Percentiles rank a stretch among this genome's conserved stretches.
Evolutionary conservation across 2,113 vertebrate genomes (phyloP).

Genomic region (Corydoras maculifer): DNA sequence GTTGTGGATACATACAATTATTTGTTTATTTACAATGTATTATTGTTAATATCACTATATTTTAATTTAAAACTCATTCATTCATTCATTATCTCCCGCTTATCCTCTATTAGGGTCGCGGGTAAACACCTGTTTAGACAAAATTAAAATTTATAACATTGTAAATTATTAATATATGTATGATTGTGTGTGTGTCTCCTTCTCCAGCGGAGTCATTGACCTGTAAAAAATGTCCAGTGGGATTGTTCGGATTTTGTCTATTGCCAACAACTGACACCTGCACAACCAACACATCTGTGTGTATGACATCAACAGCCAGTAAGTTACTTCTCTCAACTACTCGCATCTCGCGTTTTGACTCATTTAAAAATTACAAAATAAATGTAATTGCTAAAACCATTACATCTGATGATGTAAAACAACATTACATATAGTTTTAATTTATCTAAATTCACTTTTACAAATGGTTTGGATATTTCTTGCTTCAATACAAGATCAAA

Average conservation of each 20-base stretch:
- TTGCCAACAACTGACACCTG: background rate
- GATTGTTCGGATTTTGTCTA: conserved; percentile 21
- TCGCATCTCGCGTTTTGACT: too few relatives aligned
- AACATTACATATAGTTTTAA: too few relatives aligned
- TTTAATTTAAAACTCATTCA: background rate
- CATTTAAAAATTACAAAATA: too few relatives aligned
- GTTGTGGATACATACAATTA: too few relatives aligned
- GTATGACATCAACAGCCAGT: conserved; percentile 48
- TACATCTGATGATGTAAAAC: too few relatives aligned
- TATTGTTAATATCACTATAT: background rate
- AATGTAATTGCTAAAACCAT: too few relatives aligned
- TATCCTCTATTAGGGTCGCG: too few relatives aligned
- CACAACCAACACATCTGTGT: background rate
- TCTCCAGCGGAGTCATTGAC: conserved; percentile 57
- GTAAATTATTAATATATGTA: background rate
- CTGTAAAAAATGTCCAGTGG: conserved; percentile 51
- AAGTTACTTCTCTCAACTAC: conserved; percentile 24
- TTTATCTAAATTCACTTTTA: too few relatives aligned
- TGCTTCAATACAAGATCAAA: too few relatives aligned
- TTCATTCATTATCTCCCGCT: too few relatives aligned
- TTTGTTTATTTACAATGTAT: background rate
- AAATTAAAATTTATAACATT: background rate
- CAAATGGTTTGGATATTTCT: too few relatives aligned
- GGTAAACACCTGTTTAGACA: background rate
- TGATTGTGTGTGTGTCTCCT: background rate